Conservation (phyloP, 2,113 vertebrate genomes). For the Sterrhoptilus dennistouni region DNA sequence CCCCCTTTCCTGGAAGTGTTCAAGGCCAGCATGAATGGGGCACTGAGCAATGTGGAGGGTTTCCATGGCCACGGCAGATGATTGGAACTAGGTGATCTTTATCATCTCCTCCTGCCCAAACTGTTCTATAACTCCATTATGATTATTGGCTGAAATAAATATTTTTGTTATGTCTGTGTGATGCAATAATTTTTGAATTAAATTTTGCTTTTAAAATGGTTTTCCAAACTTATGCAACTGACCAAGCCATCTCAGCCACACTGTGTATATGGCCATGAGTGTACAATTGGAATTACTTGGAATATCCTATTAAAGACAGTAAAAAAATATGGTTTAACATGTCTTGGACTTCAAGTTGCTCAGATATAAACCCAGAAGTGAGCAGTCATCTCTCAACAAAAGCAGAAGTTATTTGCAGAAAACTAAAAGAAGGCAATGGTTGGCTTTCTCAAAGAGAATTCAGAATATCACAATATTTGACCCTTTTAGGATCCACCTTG, state of each 20-base stretch:
- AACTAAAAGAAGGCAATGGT: background rate
- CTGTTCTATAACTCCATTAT: accelerated
- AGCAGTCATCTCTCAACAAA: background rate
- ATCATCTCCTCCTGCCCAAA: accelerated
- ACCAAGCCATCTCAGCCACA: background rate
- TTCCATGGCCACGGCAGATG: accelerated
- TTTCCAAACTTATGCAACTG: background rate
- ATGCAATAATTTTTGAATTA: background rate
- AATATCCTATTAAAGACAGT: background rate
- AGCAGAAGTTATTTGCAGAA: background rate
- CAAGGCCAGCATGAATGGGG: background rate
- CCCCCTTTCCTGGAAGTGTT: background rate
- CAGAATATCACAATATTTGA: background rate
- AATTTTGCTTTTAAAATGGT: background rate
- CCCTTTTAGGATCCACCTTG: background rate
- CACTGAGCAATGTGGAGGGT: background rate
- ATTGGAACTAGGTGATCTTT: background rate
- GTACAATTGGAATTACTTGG: background rate
- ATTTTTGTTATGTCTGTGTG: background rate
- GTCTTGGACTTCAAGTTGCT: background rate
- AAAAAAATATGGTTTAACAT: background rate
- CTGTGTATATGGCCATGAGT: background rate
- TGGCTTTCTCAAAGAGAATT: background rate
- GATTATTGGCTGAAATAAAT: background rate
- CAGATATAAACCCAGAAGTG: background rate